Evolutionary conservation across 2,113 vertebrate genomes (phyloP).

Genomic region (Podiceps cristatus): DNA sequence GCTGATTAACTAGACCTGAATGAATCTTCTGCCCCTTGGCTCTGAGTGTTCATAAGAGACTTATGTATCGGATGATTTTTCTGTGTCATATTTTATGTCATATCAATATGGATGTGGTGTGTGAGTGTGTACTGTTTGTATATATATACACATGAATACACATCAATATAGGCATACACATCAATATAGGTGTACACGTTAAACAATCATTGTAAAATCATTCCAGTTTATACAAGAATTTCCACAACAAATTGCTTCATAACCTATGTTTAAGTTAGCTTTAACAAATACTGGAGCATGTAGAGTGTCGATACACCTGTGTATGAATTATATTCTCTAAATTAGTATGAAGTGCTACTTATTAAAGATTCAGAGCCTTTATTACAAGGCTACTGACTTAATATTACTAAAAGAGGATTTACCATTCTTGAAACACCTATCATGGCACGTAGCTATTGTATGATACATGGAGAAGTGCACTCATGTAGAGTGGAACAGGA

Average conservation of each 20-base stretch:
- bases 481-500: background rate
- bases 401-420: background rate
- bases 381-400: background rate
- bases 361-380: background rate
- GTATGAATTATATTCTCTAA: background rate
- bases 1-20: slow-evolving; percentile 30
- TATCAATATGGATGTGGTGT: background rate
- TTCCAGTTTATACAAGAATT: background rate
- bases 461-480: background rate
- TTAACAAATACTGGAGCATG: background rate
- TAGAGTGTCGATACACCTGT: background rate
- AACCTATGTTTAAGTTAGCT: background rate
- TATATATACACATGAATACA: background rate
- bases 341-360: background rate
- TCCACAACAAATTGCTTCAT: background rate
- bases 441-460: background rate
- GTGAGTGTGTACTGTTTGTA: background rate
- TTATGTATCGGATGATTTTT: background rate
- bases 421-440: background rate
- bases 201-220: background rate
- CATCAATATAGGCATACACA: background rate
- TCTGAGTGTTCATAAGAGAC: accelerated
- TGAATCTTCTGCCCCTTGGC: background rate
- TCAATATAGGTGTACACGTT: background rate
- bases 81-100: background rate